Percentiles rank a stretch among this genome's conserved stretches.
phyloP scores from a whole-genome alignment of 2,888 invertebrate genomes.

The Bellardia bayeri region DNA sequence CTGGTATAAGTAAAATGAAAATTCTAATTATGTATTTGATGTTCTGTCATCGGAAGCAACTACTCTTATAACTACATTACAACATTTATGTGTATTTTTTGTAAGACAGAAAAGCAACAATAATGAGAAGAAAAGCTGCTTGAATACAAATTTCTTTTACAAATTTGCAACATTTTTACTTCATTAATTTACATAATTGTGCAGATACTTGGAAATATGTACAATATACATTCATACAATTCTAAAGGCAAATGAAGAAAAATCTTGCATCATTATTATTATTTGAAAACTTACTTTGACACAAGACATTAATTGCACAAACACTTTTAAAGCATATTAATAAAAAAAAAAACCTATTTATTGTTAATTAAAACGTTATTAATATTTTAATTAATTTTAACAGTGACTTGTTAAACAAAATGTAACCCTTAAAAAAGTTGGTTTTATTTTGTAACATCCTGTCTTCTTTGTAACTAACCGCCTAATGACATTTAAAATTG shows the following conservation, averaged over 20 bases:
- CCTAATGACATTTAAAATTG: neutral
- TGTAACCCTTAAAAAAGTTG: too few relatives aligned
- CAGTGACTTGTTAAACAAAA: too few relatives aligned
- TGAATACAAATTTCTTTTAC: neutral
- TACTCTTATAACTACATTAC: too few relatives aligned
- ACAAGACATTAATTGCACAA: constrained; percentile 17
- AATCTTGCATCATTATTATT: neutral
- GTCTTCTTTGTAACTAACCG: too few relatives aligned
- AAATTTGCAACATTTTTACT: neutral
- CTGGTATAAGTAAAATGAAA: too few relatives aligned
- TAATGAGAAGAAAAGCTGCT: constrained; percentile 2
- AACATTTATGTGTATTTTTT: neutral
- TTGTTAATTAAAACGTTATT: neutral
- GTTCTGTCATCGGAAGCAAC: too few relatives aligned
- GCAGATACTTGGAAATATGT: constrained; percentile 7
- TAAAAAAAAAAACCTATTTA: neutral
- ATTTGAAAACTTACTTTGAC: neutral
- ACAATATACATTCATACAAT: neutral
- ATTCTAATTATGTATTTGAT: too few relatives aligned
- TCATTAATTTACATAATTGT: constrained; percentile 23
- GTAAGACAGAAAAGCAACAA: too few relatives aligned
- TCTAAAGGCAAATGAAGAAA: too few relatives aligned
- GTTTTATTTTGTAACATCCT: too few relatives aligned
- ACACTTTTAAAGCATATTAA: neutral
- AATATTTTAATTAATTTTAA: neutral